These are phyloP conservation scores for Lomographa bimaculata DNA, from an alignment of 2,888 invertebrate species.

Conservation along the genomic window DNA sequence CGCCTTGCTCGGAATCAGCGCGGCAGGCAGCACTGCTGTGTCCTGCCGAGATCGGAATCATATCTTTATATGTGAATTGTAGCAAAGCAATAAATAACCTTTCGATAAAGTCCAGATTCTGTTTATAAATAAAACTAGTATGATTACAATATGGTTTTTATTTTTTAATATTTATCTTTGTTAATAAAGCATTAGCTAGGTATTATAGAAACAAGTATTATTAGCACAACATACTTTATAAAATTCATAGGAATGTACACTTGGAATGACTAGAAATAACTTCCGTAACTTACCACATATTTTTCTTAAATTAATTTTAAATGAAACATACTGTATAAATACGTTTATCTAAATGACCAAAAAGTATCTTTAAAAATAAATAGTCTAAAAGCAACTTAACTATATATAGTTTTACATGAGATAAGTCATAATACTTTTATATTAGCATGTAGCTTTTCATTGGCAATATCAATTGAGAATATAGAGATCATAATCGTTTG, in stretches of 20 bases:
- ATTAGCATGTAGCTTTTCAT: conserved; percentile 21
- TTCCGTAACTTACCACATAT: conserved; percentile 11
- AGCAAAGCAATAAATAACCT: too few species aligned
- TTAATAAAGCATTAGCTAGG: conserved; percentile 21
- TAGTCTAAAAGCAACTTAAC: conserved; percentile 16
- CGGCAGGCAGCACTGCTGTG: too few species aligned
- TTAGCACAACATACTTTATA: conserved; percentile 6
- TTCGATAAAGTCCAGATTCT: conserved; percentile 3
- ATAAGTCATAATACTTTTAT: conserved; percentile 22
- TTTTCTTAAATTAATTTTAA: conserved; percentile 15
- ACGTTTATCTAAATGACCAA: conserved; percentile 25
- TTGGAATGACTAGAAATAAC: conserved; percentile 45
- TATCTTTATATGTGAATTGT: too few species aligned
- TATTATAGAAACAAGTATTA: conserved; percentile 5
- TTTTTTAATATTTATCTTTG: conserved; percentile 13
- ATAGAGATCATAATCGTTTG: conserved; percentile 24
- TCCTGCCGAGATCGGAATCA: too few species aligned
- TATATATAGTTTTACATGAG: conserved; percentile 13
- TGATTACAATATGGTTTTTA: conserved; percentile 27
- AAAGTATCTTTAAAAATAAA: conserved; percentile 12
- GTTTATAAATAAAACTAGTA: conserved; percentile 18
- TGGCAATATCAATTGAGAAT: conserved; percentile 25
- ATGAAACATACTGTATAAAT: conserved; percentile 18
- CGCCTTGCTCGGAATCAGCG: too few species aligned
- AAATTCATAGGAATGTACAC: conserved; percentile 32